Base-by-base conservation (phyloP, 35 echinoderm and acorn worm species). In the Chiridota heheva region DNA sequence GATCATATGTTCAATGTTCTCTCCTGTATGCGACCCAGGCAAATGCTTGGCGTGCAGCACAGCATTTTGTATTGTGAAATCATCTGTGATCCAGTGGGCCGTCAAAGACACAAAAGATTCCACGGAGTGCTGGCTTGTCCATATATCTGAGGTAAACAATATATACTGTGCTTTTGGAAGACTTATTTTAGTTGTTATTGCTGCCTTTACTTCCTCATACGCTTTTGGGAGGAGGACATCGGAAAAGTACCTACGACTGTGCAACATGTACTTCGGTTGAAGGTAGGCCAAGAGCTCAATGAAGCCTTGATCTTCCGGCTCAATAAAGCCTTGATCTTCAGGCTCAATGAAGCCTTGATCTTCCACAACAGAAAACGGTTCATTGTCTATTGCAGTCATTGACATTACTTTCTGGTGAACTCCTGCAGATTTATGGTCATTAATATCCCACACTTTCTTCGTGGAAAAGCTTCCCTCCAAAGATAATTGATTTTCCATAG, bases 1-100 rank as follows among this genome's bases (percentile, higher is more conserved):
- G 15, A 73, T 73, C 70, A 73, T 73, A 20, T n/a, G 16, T 46
- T 44, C 40, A 73, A 73, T 73, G n/a, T n/a, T n/a, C n/a, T n/a
- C n/a, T 36, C 65, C 65, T 2, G 65, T 69, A 33, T 69, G 65
- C n/a, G 65, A 69, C 20, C 65, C 65, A 5, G 65, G 65, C 8
- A 69, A 69, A n/a, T 69, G 65, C 40, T 34, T 40, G 24, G 65
- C 65, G 5, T 40, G 30, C 7, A 69, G 65, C 6, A 69, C 65
- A 36, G 65, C 65, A 69, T 69, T 69, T n/a, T 36, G 33, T 4
- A 30, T 5, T 4, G 24, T n/a, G 34, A 69, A 69, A 8, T 69
- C 65, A 36, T n/a, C 5, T n/a, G 33, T 33, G 33, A 69, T 40
- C 65, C 65, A 69, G 31, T 69, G 65, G 7, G 31, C 65, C 5